Evolutionary conservation across 2,888 invertebrate species (phyloP), one percentile per base, ranked within the genome.

Genomic region (Myopa testacea): DNA sequence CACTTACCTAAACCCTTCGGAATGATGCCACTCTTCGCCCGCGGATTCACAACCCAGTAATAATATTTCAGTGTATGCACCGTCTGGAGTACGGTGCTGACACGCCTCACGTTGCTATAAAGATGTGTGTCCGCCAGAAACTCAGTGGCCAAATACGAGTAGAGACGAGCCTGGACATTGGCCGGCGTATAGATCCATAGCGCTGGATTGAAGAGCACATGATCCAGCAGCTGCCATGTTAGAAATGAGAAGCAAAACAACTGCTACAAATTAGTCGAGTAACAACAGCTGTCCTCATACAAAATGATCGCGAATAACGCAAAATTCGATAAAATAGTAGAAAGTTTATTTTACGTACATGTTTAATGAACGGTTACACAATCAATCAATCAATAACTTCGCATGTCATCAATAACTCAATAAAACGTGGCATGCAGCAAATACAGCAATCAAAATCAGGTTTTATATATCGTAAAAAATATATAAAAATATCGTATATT

Each of bases 1-100:
- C 6, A 90, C 93, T 92, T 89, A 98, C 98, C 98, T 83, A 97
- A 90, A 85, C 98, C 98, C 90, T 98, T 98, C 37, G 98, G 98
- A 78, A 94, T 94, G 86, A 98, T 97, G 75, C 98, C 98, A 90
- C 98, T 98, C 90, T 98, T 97, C 81, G 96, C 93, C 82, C 96
- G 92, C 0, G 99, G 99, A 91, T 98, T 98, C 79, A 96, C 95
- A 68, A 99, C 96, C 99, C 99, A 99, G 89, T 99, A 99, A 91
- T 99, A 99, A 90, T 97, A 98, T 91, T 99, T 99, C 81, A 99
- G 92, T 4, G 99, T 98, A 89, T 99, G 99, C 83, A 99, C 97
- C 40, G 98, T 98, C 91, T 99, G 99, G 70, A 99, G 91, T 0
- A 98, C 98, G 1, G 99, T 99, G 85, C 98, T 98, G 80, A 99